A percentile compares a stretch with the other conserved stretches of the same genome.
phyloP scores from a whole-genome alignment of 2,888 invertebrate genomes.

The Muscina levida region DNA sequence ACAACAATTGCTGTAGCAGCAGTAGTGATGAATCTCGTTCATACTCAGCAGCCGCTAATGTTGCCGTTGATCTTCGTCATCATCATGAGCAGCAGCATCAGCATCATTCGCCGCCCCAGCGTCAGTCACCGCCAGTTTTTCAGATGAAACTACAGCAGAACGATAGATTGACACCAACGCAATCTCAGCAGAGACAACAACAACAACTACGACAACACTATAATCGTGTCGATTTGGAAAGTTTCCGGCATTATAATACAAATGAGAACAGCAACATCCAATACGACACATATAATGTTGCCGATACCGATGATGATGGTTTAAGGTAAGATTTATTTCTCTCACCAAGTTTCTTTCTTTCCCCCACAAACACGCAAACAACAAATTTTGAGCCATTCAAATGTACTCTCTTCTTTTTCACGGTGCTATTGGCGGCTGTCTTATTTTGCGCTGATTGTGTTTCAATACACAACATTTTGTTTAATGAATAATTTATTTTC shows the following conservation, averaged over 20 bases:
- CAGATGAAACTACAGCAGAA: constrained; percentile 53
- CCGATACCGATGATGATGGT: constrained; percentile 64
- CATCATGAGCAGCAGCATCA: constrained; percentile 39
- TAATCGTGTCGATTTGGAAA: constrained; percentile 75
- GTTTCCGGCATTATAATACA: constrained; percentile 76
- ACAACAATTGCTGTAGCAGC: constrained; percentile 64
- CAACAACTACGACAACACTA: constrained; percentile 66
- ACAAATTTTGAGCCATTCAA: not conserved
- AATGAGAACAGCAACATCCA: constrained; percentile 63
- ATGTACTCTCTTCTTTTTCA: constrained; percentile 10
- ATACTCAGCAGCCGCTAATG: constrained; percentile 59
- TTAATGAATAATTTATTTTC: constrained; percentile 62
- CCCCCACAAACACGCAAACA: not conserved
- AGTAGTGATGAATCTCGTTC: constrained; percentile 68
- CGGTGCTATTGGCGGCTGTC: not conserved
- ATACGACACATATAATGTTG: constrained; percentile 19
- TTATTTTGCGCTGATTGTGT: not conserved
- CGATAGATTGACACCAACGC: constrained; percentile 68
- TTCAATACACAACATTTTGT: constrained; percentile 29
- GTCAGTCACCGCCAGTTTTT: constrained; percentile 26
- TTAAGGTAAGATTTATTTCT: constrained; percentile 73
- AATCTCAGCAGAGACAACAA: constrained; percentile 37
- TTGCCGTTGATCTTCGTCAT: constrained; percentile 66
- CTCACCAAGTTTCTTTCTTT: constrained; percentile 7
- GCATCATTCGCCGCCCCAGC: constrained; percentile 3